Evolutionary conservation across 2,113 vertebrate genomes (phyloP), one percentile per base, ranked within the genome.

Genomic region (Aldabrachelys gigantea): DNA sequence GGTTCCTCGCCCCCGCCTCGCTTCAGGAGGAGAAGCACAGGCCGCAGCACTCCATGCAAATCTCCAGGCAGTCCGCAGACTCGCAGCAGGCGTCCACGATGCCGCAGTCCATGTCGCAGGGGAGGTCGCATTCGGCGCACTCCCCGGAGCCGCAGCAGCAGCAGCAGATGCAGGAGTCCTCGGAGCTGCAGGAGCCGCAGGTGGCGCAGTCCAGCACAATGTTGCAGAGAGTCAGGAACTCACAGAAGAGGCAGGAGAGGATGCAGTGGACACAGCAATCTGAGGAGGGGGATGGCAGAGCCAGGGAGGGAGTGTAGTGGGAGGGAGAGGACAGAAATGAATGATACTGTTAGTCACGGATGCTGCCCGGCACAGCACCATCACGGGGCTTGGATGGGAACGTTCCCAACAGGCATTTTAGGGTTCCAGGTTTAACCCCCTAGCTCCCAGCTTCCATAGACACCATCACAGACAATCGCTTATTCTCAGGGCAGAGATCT

Each of bases 31-130:
- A 99, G 98, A 99, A 99, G 98, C 99, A 99, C 91, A 99, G 99
- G 82, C 99, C 99, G 8, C 99, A 99, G 98, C 99, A 99, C 98
- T 99, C 99, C 99, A 99, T 99, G 97, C 99, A 99, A 98, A 99
- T 99, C 98, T 99, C 99, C 95, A 99, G 98, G 98, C 99, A 99
- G 98, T 99, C 99, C 3, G 99, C 99, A 0, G 99, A 99, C 98
- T 99, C 99, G 85, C 99, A 99, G 98, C 99, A 99, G 94, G 99
- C 99, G 65, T 99, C 99, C 59, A 99, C 98, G 98, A 99, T 99
- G 97, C 99, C 99, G 82, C 99, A 99, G 99, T 99, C 99, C 98
- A 99, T 99, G 98, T 99, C 99, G 82, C 99, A 99, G 93, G 99
- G 99, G 96, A 99, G 99, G 97, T 99, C 99, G 69, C 99, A 99